phyloP scores from a whole-genome alignment of 2,888 invertebrate genomes.

The Sphaerophoria taeniata region DNA sequence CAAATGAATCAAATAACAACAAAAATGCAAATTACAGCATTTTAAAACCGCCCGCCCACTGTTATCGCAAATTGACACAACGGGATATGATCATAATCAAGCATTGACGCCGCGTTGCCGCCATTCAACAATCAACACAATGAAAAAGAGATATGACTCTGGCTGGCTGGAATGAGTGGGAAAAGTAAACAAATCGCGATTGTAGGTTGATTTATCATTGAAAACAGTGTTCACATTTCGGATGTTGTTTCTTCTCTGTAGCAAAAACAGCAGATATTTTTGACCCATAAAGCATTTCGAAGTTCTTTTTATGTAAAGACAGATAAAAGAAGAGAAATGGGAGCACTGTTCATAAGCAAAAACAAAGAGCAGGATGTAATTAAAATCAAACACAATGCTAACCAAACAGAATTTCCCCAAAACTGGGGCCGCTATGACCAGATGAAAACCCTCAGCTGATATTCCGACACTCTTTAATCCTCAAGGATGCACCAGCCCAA shows the following conservation, averaged over 20 bases:
- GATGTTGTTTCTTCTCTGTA: no score
- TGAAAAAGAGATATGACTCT: neutral
- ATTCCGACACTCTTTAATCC: slow-evolving; percentile 10
- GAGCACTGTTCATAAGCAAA: slow-evolving; percentile 15
- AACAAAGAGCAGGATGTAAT: slow-evolving; percentile 25
- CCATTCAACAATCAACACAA: neutral
- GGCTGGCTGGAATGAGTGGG: slow-evolving; percentile 13
- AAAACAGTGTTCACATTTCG: slow-evolving; percentile 22
- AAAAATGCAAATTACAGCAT: slow-evolving; percentile 42
- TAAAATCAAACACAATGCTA: slow-evolving; percentile 11
- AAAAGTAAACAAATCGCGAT: slow-evolving; percentile 15
- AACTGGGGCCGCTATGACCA: no score
- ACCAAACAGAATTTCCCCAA: neutral
- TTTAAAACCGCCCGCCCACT: slow-evolving; percentile 38
- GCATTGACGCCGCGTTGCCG: slow-evolving; percentile 18
- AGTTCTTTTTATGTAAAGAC: no score
- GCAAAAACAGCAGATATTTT: no score
- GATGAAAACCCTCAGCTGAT: no score
- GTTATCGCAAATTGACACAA: slow-evolving; percentile 36
- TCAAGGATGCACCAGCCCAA: slow-evolving; percentile 14
- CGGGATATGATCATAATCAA: slow-evolving; percentile 27
- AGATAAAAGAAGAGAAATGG: neutral
- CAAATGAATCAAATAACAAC: neutral
- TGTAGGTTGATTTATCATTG: neutral
- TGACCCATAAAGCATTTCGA: no score